Conservation (phyloP, 2,797 vertebrate genomes). For the Artibeus jamaicensis region DNA sequence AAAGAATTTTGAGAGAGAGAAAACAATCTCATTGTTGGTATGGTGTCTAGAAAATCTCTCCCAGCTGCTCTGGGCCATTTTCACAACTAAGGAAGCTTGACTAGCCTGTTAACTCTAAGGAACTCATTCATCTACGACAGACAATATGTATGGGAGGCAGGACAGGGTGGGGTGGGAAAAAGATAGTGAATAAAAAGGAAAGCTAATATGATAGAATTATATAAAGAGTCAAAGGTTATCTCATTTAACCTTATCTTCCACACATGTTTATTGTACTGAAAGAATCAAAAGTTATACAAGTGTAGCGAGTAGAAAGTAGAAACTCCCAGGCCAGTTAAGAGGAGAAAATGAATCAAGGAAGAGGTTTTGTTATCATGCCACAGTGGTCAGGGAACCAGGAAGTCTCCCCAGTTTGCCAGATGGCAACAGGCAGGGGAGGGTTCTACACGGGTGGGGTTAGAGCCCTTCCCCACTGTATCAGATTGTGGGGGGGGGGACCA, state of each 20-base stretch:
- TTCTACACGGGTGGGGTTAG: no score
- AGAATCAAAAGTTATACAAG: background rate
- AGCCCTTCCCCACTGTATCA: no score
- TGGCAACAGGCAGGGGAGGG: no score
- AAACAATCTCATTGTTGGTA: background rate
- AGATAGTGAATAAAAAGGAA: background rate
- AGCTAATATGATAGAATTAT: background rate
- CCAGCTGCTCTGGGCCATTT: background rate
- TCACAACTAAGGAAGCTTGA: constrained; percentile 1
- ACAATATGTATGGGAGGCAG: background rate
- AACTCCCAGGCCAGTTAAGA: background rate
- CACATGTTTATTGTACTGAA: background rate
- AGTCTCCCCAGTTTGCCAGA: background rate
- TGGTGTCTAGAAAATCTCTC: background rate
- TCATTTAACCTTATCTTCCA: background rate
- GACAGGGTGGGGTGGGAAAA: background rate
- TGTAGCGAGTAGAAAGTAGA: background rate
- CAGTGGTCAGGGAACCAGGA: no score
- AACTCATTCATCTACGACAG: background rate
- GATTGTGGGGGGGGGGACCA: no score
- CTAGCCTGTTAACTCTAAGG: background rate
- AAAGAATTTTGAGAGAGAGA: background rate
- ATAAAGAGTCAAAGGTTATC: background rate
- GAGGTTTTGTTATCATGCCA: background rate
- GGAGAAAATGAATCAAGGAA: background rate